Conservation (phyloP, 2,888 invertebrate species). For the Apamea monoglypha region DNA sequence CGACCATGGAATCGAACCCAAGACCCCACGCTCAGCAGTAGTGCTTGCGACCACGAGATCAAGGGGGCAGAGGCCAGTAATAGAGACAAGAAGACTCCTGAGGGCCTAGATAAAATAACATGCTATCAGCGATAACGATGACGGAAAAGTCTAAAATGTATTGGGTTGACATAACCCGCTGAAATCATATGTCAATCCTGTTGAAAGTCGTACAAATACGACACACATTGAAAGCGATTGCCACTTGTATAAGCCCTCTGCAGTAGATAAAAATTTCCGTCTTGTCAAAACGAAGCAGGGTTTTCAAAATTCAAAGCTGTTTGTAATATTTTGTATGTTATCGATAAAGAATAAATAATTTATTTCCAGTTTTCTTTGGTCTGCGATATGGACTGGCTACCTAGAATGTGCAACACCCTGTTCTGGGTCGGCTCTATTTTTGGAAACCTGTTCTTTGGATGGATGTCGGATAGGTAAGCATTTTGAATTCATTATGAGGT, state of each 20-base stretch:
- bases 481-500: not conserved
- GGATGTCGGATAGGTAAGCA: slow-evolving; percentile 91
- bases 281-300: not conserved
- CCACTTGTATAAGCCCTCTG: not conserved
- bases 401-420: slow-evolving; percentile 91
- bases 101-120: not conserved
- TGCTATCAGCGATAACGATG: not conserved
- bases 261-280: not conserved
- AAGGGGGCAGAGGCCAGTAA: not conserved
- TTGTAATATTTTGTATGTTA: not conserved
- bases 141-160: not conserved
- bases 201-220: not conserved
- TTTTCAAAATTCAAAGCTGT: not conserved
- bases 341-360: not conserved
- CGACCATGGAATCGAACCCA: too few species aligned
- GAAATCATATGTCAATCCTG: not conserved
- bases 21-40: too few species aligned
- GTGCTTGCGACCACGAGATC: too few species aligned
- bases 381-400: slow-evolving; percentile 91
- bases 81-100: not conserved
- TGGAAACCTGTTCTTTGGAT: slow-evolving; percentile 92
- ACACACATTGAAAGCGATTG: not conserved
- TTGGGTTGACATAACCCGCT: not conserved
- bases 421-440: slow-evolving; percentile 93
- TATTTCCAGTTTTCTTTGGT: slow-evolving; percentile 90